Conservation (phyloP, 1,140 invertebrate genomes). For the Parasteatoda tepidariorum region DNA sequence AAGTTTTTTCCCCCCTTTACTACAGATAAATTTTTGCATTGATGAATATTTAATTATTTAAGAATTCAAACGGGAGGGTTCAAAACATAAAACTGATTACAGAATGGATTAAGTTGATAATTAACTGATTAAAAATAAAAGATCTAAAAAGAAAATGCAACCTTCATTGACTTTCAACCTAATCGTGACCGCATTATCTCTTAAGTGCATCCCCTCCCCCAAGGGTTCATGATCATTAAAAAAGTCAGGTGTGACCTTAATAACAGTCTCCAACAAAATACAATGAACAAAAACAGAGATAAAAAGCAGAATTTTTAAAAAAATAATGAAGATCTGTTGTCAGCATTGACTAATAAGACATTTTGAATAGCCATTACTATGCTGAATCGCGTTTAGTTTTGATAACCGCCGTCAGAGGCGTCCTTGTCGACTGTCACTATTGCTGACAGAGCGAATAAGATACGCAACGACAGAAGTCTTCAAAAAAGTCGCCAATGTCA, state of each 20-base stretch:
- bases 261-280: neutral
- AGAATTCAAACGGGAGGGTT: too few relatives aligned
- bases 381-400: slow-evolving; percentile 22
- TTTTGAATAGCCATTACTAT: slow-evolving; percentile 42
- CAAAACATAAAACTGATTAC: too few relatives aligned
- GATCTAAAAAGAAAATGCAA: too few relatives aligned
- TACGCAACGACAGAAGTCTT: neutral
- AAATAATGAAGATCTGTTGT: neutral
- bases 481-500: slow-evolving; percentile 7
- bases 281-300: neutral
- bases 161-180: neutral
- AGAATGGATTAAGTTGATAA: too few relatives aligned
- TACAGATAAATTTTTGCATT: too few relatives aligned
- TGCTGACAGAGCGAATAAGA: slow-evolving; percentile 55
- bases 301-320: neutral
- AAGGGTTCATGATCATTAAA: slow-evolving; percentile 5
- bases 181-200: neutral
- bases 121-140: too few relatives aligned
- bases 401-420: slow-evolving; percentile 45
- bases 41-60: too few relatives aligned
- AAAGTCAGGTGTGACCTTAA: slow-evolving; percentile 35
- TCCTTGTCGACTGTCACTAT: slow-evolving; percentile 42
- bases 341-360: slow-evolving; percentile 42
- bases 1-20: too few relatives aligned
- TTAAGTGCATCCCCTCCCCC: neutral